These are phyloP conservation scores for Disparrhopalites patrizii DNA, from an alignment of 2,888 invertebrate species.

Conservation along the genomic window DNA sequence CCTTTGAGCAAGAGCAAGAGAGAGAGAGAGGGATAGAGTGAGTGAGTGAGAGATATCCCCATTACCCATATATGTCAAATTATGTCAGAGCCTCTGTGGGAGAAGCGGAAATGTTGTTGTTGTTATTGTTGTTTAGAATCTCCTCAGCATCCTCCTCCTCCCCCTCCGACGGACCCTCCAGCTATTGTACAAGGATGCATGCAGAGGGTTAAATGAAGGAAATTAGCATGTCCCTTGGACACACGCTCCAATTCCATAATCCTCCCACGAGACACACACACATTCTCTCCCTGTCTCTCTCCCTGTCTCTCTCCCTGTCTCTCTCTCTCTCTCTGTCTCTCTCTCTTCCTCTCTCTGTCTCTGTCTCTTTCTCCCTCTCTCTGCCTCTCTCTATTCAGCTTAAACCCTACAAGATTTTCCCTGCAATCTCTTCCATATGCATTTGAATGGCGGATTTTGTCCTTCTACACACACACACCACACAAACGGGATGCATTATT, in stretches of 20 bases:
- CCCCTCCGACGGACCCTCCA: not conserved
- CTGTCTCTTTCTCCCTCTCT: too few relatives aligned
- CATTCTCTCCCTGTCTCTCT: too few relatives aligned
- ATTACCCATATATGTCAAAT: constrained; percentile 18
- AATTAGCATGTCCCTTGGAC: constrained; percentile 31
- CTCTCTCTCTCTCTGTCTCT: too few relatives aligned
- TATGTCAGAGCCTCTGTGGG: not conserved
- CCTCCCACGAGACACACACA: constrained; percentile 21
- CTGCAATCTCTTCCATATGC: too few relatives aligned
- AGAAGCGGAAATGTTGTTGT: not conserved
- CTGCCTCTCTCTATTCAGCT: too few relatives aligned
- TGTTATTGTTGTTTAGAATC: too few relatives aligned
- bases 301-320: too few relatives aligned
- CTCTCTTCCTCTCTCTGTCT: too few relatives aligned
- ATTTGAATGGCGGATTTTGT: too few relatives aligned
- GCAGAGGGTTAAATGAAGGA: constrained; percentile 30
- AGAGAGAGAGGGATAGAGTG: not conserved
- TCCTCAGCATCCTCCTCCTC: not conserved
- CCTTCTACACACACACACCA: not conserved
- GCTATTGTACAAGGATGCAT: too few relatives aligned
- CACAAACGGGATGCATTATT: too few relatives aligned
- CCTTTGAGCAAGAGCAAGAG: not conserved
- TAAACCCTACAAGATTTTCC: too few relatives aligned
- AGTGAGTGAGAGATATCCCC: not conserved
- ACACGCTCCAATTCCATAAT: constrained; percentile 4